A percentile compares a stretch with the other conserved stretches of the same genome.
These are phyloP conservation scores for Mola mola DNA, from an alignment of 2,113 vertebrate genomes.

Conservation along the genomic window DNA sequence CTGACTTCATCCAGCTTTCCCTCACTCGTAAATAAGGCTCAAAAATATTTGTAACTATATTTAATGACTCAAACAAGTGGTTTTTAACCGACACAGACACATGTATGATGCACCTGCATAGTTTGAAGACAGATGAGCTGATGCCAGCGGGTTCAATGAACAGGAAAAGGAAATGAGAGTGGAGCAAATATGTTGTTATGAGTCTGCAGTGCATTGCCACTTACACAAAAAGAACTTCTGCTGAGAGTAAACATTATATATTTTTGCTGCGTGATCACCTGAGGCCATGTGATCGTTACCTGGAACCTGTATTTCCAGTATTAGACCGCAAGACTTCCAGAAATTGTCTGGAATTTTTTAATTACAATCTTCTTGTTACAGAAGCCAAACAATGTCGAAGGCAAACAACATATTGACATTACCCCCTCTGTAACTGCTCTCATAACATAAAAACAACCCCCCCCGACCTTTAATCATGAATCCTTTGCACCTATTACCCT, in stretches of 20 bases:
- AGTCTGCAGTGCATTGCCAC: background rate
- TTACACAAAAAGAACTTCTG: background rate
- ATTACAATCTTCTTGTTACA: slow-evolving; percentile 14
- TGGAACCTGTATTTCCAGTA: slow-evolving; percentile 41
- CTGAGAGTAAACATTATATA: background rate
- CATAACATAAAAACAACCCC: too few species aligned
- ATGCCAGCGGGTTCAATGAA: slow-evolving; percentile 7
- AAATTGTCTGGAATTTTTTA: slow-evolving; percentile 1
- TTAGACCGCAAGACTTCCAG: slow-evolving; percentile 2
- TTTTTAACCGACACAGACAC: too few species aligned
- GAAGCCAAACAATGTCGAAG: background rate
- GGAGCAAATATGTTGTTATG: background rate
- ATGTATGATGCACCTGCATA: slow-evolving; percentile 19
- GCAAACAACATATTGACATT: background rate
- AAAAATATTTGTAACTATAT: too few species aligned
- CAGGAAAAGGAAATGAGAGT: slow-evolving; percentile 46
- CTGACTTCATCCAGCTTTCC: too few species aligned
- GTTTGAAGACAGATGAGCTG: slow-evolving; percentile 4
- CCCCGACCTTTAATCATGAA: background rate
- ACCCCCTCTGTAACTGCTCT: too few species aligned
- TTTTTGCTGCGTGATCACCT: background rate
- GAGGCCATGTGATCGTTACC: background rate
- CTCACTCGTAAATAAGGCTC: too few species aligned
- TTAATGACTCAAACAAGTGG: too few species aligned
- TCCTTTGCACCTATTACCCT: slow-evolving; percentile 8